Evolutionary conservation across 2,888 invertebrate species (phyloP).

Genomic region (Drosophila ustulata): DNA sequence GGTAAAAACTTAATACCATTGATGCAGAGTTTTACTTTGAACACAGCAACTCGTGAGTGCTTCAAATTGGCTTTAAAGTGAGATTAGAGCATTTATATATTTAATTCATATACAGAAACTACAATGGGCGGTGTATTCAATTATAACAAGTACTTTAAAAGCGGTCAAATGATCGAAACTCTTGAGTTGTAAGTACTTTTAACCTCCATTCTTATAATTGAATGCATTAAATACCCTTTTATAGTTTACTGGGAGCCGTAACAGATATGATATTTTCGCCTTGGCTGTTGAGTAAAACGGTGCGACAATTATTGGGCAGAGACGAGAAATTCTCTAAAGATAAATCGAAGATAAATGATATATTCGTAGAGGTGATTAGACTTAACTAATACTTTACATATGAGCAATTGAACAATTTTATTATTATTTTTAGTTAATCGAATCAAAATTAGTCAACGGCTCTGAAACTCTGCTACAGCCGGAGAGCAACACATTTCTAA

Average conservation of each 20-base stretch:
- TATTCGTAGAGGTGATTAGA: conserved; percentile 70
- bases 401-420: background rate
- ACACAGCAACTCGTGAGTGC: conserved; percentile 80
- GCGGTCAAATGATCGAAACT: conserved; percentile 66
- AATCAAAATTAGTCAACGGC: conserved; percentile 62
- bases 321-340: conserved; percentile 65
- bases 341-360: conserved; percentile 70
- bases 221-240: conserved; percentile 36
- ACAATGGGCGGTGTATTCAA: conserved; percentile 82
- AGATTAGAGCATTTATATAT: background rate
- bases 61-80: background rate
- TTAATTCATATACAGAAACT: conserved; percentile 67
- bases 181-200: conserved; percentile 76
- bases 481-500: conserved; percentile 68
- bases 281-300: conserved; percentile 68
- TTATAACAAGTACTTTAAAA: conserved; percentile 40
- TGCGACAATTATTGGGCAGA: conserved; percentile 65
- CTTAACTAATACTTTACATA: background rate
- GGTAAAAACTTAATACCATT: conserved; percentile 68
- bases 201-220: background rate
- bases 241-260: conserved; percentile 77
- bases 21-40: conserved; percentile 77
- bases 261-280: conserved; percentile 81
- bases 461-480: conserved; percentile 8
- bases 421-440: conserved; percentile 56